Conservation (phyloP, 2,113 vertebrate species). For the Prunella fulvescens region DNA sequence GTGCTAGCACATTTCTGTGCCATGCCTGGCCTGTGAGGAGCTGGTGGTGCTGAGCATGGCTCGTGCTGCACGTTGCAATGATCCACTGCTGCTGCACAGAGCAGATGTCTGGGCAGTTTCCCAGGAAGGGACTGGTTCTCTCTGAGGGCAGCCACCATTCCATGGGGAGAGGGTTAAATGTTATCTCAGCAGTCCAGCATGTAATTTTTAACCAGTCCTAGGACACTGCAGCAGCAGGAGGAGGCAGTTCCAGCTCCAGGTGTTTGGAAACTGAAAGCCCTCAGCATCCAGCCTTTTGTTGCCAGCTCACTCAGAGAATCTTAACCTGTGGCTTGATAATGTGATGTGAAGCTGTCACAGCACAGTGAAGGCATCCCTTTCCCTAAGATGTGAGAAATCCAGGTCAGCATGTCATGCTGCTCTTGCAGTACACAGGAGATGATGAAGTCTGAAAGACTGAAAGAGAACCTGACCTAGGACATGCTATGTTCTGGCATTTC, state of each 20-base stretch:
- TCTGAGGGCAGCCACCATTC: neutral
- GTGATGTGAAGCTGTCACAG: neutral
- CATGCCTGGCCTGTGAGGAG: neutral
- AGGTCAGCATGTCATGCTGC: neutral
- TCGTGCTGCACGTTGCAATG: accelerated
- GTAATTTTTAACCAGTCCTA: neutral
- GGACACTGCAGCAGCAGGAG: neutral
- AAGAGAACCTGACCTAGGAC: neutral
- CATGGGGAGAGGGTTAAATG: neutral
- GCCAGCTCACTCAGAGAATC: neutral
- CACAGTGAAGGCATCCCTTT: neutral
- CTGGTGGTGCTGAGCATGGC: neutral
- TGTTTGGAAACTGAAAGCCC: neutral
- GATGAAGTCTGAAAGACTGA: neutral
- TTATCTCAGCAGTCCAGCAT: neutral
- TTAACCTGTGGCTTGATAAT: neutral
- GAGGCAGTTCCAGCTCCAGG: neutral
- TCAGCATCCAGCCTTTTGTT: neutral
- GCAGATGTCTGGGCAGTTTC: neutral
- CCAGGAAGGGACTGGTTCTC: neutral
- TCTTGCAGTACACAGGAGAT: neutral
- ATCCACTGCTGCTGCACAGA: neutral
- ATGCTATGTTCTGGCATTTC: neutral
- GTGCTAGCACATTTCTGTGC: neutral
- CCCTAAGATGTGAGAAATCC: neutral